These are phyloP conservation scores for Apodemia mormo DNA, from an alignment of 2,888 invertebrate genomes.

Conservation along the genomic window DNA sequence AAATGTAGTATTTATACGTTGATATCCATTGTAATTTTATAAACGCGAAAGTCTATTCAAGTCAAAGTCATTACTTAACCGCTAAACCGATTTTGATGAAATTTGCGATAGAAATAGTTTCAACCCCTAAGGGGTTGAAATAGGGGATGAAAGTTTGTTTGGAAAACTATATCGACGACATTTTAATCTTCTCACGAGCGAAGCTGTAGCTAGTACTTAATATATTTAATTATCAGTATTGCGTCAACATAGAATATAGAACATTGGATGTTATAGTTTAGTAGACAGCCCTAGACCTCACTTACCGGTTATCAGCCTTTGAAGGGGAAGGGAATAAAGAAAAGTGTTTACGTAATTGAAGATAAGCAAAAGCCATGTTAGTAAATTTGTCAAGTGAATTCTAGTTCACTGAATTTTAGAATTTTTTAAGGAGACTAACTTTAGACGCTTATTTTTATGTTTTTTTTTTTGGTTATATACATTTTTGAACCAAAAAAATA, in stretches of 20 bases:
- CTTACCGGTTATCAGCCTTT: slow-evolving; percentile 72
- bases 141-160: too few relatives aligned
- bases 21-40: too few relatives aligned
- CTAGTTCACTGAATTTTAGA: neutral
- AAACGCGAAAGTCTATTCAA: too few relatives aligned
- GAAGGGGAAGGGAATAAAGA: slow-evolving; percentile 62
- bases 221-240: neutral
- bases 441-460: neutral
- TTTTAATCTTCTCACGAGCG: too few relatives aligned
- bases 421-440: neutral
- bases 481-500: too few relatives aligned
- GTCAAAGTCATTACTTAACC: too few relatives aligned
- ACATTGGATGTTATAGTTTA: neutral
- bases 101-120: too few relatives aligned
- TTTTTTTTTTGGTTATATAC: too few relatives aligned
- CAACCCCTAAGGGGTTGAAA: too few relatives aligned
- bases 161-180: too few relatives aligned
- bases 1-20: too few relatives aligned
- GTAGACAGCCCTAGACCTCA: neutral
- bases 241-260: neutral
- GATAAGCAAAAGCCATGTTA: slow-evolving; percentile 49
- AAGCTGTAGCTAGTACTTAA: neutral
- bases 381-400: neutral
- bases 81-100: too few relatives aligned
- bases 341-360: slow-evolving; percentile 71